Conservation (phyloP, 2,797 vertebrate genomes). For the Sardinella longiceps region DNA sequence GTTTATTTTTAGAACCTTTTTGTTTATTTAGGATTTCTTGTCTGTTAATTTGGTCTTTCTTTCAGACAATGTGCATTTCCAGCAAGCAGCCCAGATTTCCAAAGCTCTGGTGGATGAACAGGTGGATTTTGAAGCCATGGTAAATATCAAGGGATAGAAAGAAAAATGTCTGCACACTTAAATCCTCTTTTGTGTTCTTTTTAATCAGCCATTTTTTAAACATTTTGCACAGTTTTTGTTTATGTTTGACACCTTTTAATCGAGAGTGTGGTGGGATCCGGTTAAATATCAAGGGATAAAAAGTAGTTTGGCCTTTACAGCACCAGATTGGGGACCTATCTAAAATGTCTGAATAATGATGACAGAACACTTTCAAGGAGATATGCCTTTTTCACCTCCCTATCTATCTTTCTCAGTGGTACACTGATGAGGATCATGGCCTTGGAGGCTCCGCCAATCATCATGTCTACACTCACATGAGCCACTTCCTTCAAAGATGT, state of each 20-base stretch:
- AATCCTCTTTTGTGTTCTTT: too few species aligned
- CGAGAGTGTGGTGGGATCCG: too few species aligned
- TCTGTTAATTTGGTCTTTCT: slow-evolving; percentile 44
- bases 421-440: slow-evolving; percentile 91
- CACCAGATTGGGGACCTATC: neutral
- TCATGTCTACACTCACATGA: slow-evolving; percentile 94
- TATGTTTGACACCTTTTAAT: too few species aligned
- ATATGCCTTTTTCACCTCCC: neutral
- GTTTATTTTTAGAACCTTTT: too few species aligned
- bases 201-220: too few species aligned
- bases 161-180: neutral
- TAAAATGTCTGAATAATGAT: neutral
- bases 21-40: neutral
- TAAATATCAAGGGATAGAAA: slow-evolving; percentile 61
- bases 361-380: neutral
- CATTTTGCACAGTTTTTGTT: too few species aligned
- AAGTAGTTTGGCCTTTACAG: too few species aligned
- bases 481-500: slow-evolving; percentile 88
- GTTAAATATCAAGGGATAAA: slow-evolving; percentile 64
- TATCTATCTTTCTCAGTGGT: slow-evolving; percentile 82
- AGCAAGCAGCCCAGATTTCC: slow-evolving; percentile 95
- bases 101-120: slow-evolving; percentile 90
- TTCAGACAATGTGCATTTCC: slow-evolving; percentile 98
- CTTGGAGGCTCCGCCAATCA: slow-evolving; percentile 82
- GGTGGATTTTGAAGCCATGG: slow-evolving; percentile 98